A percentile compares a stretch with the other conserved stretches of the same genome.
Conservation (phyloP, 2,113 vertebrate species). For the Eclectus roratus region DNA sequence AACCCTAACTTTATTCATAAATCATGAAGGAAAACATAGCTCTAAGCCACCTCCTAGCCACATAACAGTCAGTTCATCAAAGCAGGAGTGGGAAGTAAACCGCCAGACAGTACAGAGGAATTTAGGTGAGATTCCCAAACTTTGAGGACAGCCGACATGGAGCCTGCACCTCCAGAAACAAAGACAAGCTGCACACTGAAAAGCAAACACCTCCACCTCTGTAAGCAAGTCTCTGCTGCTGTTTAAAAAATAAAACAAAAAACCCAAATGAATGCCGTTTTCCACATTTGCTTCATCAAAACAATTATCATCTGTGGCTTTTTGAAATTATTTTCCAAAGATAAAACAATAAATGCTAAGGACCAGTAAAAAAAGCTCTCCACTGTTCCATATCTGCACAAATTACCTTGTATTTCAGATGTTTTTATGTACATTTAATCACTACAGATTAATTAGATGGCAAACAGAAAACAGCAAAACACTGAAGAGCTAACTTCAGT, state of each 20-base stretch:
- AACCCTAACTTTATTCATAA: background rate
- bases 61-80: background rate
- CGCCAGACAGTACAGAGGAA: background rate
- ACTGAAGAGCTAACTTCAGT: constrained; percentile 75
- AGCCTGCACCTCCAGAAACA: background rate
- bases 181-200: background rate
- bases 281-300: constrained; percentile 59
- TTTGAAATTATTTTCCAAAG: constrained; percentile 66
- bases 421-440: constrained; percentile 79
- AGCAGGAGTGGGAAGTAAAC: background rate
- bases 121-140: background rate
- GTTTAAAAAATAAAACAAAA: background rate
- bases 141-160: background rate
- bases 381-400: constrained; percentile 69
- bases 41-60: constrained; percentile 1
- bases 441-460: constrained; percentile 80
- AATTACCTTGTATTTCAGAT: constrained; percentile 72
- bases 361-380: constrained; percentile 68
- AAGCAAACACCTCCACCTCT: background rate
- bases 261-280: background rate
- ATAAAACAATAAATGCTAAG: constrained; percentile 63
- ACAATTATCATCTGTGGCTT: constrained; percentile 66
- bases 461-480: constrained; percentile 72
- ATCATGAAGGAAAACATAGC: constrained; percentile 12
- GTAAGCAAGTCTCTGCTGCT: background rate